Percentiles rank a stretch among this genome's conserved stretches.
These are phyloP conservation scores for Sarcophaga variegata DNA, from an alignment of 2,888 invertebrate species.

Conservation along the genomic window DNA sequence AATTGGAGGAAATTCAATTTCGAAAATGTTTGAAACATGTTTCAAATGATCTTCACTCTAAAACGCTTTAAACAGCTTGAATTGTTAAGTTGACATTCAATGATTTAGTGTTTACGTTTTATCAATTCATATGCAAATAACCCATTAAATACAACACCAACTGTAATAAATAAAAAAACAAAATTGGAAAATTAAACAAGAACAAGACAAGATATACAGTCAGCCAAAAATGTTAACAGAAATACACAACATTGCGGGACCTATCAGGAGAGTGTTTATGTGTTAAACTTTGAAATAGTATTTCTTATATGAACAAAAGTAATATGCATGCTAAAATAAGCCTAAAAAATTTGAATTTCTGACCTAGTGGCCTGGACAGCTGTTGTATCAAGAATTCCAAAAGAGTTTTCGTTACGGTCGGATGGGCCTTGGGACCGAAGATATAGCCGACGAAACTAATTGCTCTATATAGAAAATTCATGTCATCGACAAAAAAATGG, in stretches of 20 bases:
- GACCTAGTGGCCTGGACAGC: no score
- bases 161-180: not conserved
- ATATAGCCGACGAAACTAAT: no score
- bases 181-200: not conserved
- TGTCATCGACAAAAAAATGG: no score
- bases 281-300: no score
- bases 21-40: not conserved
- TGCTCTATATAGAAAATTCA: no score
- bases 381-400: no score
- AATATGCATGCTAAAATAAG: no score
- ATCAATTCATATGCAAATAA: conserved; percentile 43
- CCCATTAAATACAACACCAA: not conserved
- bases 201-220: not conserved
- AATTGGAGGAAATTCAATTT: not conserved
- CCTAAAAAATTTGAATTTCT: no score
- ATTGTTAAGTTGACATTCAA: conserved; percentile 31
- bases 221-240: not conserved
- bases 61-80: conserved; percentile 25
- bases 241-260: not conserved
- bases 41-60: not conserved
- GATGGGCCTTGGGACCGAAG: no score
- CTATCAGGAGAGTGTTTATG: no score
- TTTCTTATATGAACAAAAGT: no score
- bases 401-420: no score
- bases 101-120: conserved; percentile 30